Evolutionary conservation across 2,888 invertebrate species (phyloP).

Genomic region (Scaptomyza flava): DNA sequence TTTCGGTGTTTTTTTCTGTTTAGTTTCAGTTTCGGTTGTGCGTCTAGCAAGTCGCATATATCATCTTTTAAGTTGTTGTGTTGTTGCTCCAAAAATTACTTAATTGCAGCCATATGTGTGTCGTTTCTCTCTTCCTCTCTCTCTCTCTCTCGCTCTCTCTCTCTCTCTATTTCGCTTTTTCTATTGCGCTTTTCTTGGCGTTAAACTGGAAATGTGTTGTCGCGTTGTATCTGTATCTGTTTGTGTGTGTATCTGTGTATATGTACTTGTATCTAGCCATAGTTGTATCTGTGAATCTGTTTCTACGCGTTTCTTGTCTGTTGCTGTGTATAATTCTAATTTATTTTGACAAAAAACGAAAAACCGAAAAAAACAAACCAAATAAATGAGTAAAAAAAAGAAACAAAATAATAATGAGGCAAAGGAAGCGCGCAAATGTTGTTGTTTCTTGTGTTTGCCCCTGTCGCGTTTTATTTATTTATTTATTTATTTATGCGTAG

Average conservation of each 20-base stretch:
- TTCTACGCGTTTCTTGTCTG: slow-evolving; percentile 65
- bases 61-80: slow-evolving; percentile 51
- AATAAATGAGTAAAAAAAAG: slow-evolving; percentile 9
- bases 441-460: slow-evolving; percentile 20
- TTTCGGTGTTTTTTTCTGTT: not conserved
- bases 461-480: slow-evolving; percentile 54
- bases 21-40: slow-evolving; percentile 13
- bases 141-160: not conserved
- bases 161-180: not conserved
- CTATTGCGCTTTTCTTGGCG: slow-evolving; percentile 33
- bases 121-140: not conserved
- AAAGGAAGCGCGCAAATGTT: slow-evolving; percentile 43
- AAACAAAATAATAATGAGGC: slow-evolving; percentile 59
- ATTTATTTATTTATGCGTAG: slow-evolving; percentile 74
- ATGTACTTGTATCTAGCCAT: not conserved
- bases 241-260: too few species aligned
- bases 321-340: slow-evolving; percentile 70
- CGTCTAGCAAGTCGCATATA: slow-evolving; percentile 56
- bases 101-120: slow-evolving; percentile 79
- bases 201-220: slow-evolving; percentile 72
- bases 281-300: slow-evolving; percentile 22
- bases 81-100: slow-evolving; percentile 70
- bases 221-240: slow-evolving; percentile 9
- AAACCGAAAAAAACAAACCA: not conserved
- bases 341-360: slow-evolving; percentile 68